phyloP scores from a whole-genome alignment of 2,888 invertebrate species.

The Oxystoma pomonae region DNA sequence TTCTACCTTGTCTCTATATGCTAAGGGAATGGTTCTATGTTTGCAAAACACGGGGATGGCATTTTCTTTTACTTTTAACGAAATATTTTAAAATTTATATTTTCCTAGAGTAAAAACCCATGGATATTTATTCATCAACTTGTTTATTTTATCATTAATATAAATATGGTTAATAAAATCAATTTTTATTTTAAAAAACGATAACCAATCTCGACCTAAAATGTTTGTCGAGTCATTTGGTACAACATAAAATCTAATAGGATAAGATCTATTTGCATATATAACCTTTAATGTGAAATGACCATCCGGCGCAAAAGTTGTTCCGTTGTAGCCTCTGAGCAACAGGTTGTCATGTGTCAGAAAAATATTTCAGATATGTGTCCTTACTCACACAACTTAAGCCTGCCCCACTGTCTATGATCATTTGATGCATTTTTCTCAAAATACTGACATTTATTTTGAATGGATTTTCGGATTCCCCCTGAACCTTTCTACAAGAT shows the following conservation, averaged over 20 bases:
- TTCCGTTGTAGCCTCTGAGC: too few relatives aligned
- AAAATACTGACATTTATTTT: too few relatives aligned
- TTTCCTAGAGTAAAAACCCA: slow-evolving; percentile 16
- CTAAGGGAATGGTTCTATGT: not conserved
- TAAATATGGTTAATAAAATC: not conserved
- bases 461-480: too few relatives aligned
- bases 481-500: too few relatives aligned
- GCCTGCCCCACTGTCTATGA: not conserved
- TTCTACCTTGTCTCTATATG: slow-evolving; percentile 6
- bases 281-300: too few relatives aligned
- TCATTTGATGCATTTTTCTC: too few relatives aligned
- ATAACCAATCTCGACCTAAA: not conserved
- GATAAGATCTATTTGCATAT: too few relatives aligned
- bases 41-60: slow-evolving; percentile 18
- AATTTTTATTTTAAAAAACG: not conserved
- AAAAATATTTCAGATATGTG: not conserved
- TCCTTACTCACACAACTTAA: not conserved
- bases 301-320: not conserved
- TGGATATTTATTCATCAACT: not conserved
- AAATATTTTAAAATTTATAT: slow-evolving; percentile 15
- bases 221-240: not conserved
- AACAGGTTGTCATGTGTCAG: too few relatives aligned
- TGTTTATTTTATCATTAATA: too few relatives aligned
- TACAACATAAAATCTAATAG: not conserved
- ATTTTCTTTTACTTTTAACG: slow-evolving; percentile 1